Base-by-base conservation (phyloP, 2,888 invertebrate species). In the Trypoxylon attenuatum region DNA sequence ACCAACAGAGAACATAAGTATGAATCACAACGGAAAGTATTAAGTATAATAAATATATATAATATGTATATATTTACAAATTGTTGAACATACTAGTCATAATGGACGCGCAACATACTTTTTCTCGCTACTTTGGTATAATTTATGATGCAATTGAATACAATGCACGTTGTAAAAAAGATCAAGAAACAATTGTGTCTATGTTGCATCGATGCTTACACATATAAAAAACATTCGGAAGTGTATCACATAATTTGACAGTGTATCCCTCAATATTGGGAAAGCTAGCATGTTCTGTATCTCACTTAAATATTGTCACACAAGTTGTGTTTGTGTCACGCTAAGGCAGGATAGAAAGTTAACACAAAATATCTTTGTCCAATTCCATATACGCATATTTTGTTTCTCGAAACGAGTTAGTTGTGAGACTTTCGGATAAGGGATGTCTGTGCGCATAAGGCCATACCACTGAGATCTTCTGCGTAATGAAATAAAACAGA, bases 401-500 rank as follows among this genome's bases (percentile, higher is more conserved):
- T 54, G 53, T 53, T 53, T 61, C 10, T 43, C 13, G 52, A 68
- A 54, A 52, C 52, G 68, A 74, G 50, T 80, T 78, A 81, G 46
- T 80, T 70, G 46, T 66, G 73, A 77, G 76, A 60, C 73, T 79
- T 78, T 77, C 77, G 76, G 60, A 70, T 75, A 70, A 78, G 46
- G 71, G 71, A 71, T 64, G 78, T 81, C 74, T 82, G 81, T 49
- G 79, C 73, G 23, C 71, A 74, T 60, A 82, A 67, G 50, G 77
- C 70, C 76, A 82, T 77, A 73, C 82, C 80, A 71, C 78, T 75
- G 66, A 79, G 74, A 67, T 82, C 72, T 57, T 81, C 85, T 85
- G 69, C 57, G 51, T 62, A 73, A 76, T 73, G 65, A 78, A 79
- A 78, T 61, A 62, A 70, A 73, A 77, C 77, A 75, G 59, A 77